These are phyloP conservation scores for Tenthredo amoena DNA, from an alignment of 2,888 invertebrate species.

Conservation along the genomic window DNA sequence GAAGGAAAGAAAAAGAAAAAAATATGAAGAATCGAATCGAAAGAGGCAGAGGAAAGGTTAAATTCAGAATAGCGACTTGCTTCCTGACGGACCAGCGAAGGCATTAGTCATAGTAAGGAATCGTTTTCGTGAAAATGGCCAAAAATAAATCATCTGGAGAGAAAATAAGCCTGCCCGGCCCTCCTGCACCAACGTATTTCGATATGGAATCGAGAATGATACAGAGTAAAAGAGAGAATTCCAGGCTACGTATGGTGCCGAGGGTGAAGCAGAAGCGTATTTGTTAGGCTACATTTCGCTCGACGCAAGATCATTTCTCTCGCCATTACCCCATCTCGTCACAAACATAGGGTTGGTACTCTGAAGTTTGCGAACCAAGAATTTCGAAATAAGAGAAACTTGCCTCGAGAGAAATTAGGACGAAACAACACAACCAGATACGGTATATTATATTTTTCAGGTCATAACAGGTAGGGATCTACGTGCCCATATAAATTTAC, in stretches of 20 bases:
- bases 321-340: slow-evolving; percentile 20
- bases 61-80: slow-evolving; percentile 29
- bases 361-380: neutral
- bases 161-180: slow-evolving; percentile 22
- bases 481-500: neutral
- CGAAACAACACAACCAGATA: neutral
- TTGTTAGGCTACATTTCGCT: slow-evolving; percentile 7
- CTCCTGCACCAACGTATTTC: neutral
- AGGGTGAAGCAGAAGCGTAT: slow-evolving; percentile 5
- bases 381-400: neutral
- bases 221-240: neutral
- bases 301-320: slow-evolving; percentile 13
- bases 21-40: neutral
- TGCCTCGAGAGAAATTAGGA: neutral
- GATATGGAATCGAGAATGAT: slow-evolving; percentile 23
- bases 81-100: slow-evolving; percentile 27
- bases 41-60: slow-evolving; percentile 20
- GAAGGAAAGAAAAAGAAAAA: neutral
- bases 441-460: neutral
- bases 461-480: neutral
- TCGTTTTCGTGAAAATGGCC: slow-evolving; percentile 31
- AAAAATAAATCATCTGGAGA: slow-evolving; percentile 44
- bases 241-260: neutral
- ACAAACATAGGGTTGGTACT: neutral
- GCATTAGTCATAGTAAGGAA: slow-evolving; percentile 47